phyloP scores from a whole-genome alignment of 2,113 vertebrate species.

The Struthio camelus region DNA sequence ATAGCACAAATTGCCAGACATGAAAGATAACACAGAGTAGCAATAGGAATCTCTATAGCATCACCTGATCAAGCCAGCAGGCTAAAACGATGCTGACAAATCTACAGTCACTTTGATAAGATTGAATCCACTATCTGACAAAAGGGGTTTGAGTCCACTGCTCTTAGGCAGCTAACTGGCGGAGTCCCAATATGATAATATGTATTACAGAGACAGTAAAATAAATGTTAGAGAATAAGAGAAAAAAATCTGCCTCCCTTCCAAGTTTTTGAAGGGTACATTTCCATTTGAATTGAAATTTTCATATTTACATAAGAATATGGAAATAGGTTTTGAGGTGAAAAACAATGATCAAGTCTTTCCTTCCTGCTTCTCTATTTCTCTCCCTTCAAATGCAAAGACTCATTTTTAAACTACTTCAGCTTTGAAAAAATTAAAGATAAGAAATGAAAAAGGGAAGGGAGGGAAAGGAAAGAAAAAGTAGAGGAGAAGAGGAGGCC shows the following conservation, averaged over 20 bases:
- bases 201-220: not conserved
- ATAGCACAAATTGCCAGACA: conserved; percentile 43
- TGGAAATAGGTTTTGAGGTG: not conserved
- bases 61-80: not conserved
- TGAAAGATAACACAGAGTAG: conserved; percentile 14
- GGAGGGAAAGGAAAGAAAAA: not conserved
- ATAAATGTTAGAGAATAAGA: not conserved
- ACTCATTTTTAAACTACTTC: not conserved
- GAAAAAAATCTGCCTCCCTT: not conserved
- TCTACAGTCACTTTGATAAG: not conserved
- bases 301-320: conserved; percentile 3
- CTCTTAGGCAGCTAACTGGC: not conserved
- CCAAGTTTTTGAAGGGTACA: not conserved
- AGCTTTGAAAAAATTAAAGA: conserved; percentile 18
- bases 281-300: conserved; percentile 15
- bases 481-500: not conserved
- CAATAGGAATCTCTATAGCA: conserved; percentile 26
- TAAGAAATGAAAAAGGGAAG: not conserved
- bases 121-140: not conserved
- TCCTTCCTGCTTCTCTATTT: conserved; percentile 17
- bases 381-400: not conserved
- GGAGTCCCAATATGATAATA: not conserved
- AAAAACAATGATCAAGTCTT: not conserved
- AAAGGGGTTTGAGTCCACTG: not conserved
- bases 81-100: not conserved